phyloP scores from a whole-genome alignment of 2,113 vertebrate species.

The Malaclemys terrapin region DNA sequence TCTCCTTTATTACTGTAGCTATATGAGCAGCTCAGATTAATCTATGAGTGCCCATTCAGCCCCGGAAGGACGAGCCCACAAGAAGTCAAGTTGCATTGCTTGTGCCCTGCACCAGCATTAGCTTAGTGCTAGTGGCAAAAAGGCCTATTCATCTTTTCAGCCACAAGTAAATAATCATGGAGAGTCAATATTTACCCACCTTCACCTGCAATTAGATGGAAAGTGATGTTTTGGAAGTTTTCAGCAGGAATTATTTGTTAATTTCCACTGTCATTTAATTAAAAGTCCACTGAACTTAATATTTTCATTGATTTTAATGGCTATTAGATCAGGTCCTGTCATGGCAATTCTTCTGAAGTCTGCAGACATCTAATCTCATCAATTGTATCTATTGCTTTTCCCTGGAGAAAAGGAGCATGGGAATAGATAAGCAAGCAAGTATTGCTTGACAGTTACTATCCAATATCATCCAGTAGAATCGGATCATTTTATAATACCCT shows the following conservation, averaged over 20 bases:
- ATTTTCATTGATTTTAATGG: background rate
- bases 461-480: background rate
- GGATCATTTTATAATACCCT: background rate
- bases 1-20: background rate
- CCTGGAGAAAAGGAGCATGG: background rate
- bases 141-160: background rate
- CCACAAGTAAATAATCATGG: background rate
- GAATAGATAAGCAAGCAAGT: background rate
- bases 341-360: background rate
- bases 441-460: background rate
- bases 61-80: fast-evolving
- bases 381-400: background rate
- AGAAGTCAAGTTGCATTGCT: background rate
- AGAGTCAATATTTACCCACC: background rate
- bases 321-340: background rate
- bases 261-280: background rate
- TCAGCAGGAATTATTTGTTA: background rate
- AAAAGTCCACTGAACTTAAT: background rate
- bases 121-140: background rate
- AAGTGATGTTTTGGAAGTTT: background rate
- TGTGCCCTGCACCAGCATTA: background rate
- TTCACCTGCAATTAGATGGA: background rate
- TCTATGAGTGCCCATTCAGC: background rate
- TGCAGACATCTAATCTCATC: background rate
- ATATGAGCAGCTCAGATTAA: background rate